Conservation (phyloP, 2,888 invertebrate species). For the Acleris emargana region DNA sequence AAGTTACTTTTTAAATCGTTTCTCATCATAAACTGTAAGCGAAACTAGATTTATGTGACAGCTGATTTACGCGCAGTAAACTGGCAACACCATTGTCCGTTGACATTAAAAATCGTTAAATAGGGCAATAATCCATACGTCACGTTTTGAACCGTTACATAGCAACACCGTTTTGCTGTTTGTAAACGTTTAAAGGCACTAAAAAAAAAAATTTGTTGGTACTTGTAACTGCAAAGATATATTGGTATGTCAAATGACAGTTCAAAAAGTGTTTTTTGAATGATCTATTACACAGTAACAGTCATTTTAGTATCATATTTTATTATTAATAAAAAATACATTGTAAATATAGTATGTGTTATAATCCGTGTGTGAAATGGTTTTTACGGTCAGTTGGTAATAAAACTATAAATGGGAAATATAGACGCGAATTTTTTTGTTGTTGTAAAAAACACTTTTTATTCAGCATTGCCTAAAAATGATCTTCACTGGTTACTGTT, state of each 20-base stretch:
- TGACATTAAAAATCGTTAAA: slow-evolving; percentile 72
- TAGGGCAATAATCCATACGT: slow-evolving; percentile 71
- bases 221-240: slow-evolving; percentile 12
- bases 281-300: slow-evolving; percentile 52
- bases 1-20: slow-evolving; percentile 45
- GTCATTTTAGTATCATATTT: slow-evolving; percentile 44
- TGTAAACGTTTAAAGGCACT: neutral
- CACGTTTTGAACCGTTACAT: slow-evolving; percentile 68
- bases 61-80: slow-evolving; percentile 76
- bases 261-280: slow-evolving; percentile 55
- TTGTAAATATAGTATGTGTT: slow-evolving; percentile 49
- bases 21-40: slow-evolving; percentile 62
- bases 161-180: slow-evolving; percentile 18
- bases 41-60: slow-evolving; percentile 63
- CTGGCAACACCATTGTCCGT: slow-evolving; percentile 68
- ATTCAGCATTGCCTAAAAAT: too few relatives aligned
- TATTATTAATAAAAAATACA: slow-evolving; percentile 45
- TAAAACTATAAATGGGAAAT: neutral
- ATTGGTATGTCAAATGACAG: slow-evolving; percentile 14
- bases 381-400: neutral
- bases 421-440: too few relatives aligned
- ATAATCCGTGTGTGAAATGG: slow-evolving; percentile 33
- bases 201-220: neutral
- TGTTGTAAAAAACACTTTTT: too few relatives aligned
- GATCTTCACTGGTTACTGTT: too few relatives aligned